phyloP scores from a whole-genome alignment of 2,888 invertebrate species.

The Flexamia atlantica region DNA sequence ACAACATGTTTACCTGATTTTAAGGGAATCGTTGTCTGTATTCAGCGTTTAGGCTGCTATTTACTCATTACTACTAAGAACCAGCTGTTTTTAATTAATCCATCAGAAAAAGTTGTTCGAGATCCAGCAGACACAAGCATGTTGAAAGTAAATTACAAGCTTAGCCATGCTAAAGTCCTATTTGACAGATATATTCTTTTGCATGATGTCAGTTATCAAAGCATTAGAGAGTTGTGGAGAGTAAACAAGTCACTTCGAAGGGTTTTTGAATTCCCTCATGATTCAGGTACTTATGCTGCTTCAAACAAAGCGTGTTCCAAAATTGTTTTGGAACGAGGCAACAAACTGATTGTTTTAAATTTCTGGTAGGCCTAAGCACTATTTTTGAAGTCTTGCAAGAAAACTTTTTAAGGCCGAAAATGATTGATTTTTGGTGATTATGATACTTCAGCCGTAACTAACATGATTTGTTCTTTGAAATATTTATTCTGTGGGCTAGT shows the following conservation, averaged over 20 bases:
- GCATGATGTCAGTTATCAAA: conserved; percentile 17
- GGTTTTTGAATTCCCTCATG: not conserved
- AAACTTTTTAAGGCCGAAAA: no score
- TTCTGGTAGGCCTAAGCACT: no score
- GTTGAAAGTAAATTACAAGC: not conserved
- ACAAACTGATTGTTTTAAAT: conserved; percentile 40
- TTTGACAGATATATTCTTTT: not conserved
- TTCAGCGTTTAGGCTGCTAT: conserved; percentile 7
- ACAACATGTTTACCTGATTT: not conserved
- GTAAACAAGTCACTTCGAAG: not conserved
- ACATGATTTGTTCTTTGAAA: no score
- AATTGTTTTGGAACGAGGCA: conserved; percentile 25
- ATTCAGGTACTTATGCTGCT: not conserved
- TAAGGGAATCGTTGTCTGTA: not conserved
- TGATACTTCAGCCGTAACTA: no score
- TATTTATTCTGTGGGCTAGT: no score
- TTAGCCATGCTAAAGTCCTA: not conserved
- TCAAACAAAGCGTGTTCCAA: conserved; percentile 1
- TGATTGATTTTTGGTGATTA: no score
- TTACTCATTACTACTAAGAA: not conserved
- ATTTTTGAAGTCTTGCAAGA: no score
- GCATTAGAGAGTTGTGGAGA: conserved; percentile 31
- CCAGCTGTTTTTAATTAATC: not conserved
- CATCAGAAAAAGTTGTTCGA: not conserved
- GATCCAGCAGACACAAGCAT: not conserved